These are phyloP conservation scores for Pungitius pungitius DNA, from an alignment of 2,113 vertebrate genomes.

Conservation along the genomic window DNA sequence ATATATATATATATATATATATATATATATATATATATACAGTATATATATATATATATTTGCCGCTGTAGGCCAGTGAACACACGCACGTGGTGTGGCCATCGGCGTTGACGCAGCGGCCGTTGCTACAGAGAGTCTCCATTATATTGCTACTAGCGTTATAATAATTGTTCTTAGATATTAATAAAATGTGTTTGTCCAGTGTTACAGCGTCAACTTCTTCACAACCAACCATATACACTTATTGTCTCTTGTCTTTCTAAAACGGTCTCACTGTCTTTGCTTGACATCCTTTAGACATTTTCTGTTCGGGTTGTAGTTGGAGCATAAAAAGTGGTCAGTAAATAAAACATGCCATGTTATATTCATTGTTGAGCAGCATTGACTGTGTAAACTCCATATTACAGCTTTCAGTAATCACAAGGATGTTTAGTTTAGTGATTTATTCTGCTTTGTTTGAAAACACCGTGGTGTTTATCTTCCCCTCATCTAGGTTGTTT, in stretches of 20 bases:
- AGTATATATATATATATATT: too few relatives aligned
- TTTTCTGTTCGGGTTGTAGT: background rate
- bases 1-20: too few relatives aligned
- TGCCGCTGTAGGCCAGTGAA: too few relatives aligned
- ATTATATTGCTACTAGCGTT: too few relatives aligned
- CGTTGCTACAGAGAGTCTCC: too few relatives aligned
- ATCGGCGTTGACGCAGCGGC: too few relatives aligned
- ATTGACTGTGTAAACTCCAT: background rate
- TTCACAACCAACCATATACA: background rate
- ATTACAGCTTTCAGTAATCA: background rate
- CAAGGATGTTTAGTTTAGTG: conserved; percentile 1
- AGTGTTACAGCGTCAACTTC: conserved; percentile 1
- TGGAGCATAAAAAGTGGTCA: background rate
- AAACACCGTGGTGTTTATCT: background rate
- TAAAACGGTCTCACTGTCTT: background rate
- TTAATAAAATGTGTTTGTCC: conserved; percentile 21
- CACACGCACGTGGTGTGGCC: too few relatives aligned
- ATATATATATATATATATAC: too few relatives aligned
- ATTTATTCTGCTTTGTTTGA: conserved; percentile 9
- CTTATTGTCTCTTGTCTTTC: background rate
- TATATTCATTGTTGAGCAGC: background rate
- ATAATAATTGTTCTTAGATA: conserved; percentile 6
- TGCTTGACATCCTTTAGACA: background rate
- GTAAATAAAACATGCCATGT: background rate
- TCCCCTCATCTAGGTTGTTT: conserved; percentile 19